phyloP scores from a whole-genome alignment of 1,140 invertebrate genomes.

The Arion vulgaris region DNA sequence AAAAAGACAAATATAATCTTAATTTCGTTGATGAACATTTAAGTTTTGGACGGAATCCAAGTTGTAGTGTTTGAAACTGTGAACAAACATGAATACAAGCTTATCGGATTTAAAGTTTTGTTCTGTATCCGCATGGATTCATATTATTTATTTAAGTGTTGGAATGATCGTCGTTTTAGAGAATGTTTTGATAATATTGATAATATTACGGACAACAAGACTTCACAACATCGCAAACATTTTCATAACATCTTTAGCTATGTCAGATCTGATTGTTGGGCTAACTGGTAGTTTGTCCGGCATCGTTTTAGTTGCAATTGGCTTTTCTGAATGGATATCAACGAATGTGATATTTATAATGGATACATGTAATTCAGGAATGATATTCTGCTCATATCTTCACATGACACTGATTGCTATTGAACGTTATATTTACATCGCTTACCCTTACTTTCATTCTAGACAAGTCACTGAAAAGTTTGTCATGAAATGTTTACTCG shows the following conservation, averaged over 20 bases:
- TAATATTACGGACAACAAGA: neutral
- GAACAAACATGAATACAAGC: no score
- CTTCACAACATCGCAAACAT: neutral
- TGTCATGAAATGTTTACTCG: neutral
- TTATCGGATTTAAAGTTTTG: no score
- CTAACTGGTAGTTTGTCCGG: neutral
- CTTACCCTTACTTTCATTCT: neutral
- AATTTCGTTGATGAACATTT: no score
- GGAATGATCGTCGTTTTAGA: neutral
- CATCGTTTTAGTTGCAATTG: neutral
- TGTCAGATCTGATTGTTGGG: neutral
- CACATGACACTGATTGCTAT: neutral
- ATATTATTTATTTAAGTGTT: neutral
- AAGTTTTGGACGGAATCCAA: no score
- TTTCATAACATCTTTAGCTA: neutral
- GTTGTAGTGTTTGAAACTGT: no score
- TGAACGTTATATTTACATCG: neutral
- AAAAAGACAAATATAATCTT: no score
- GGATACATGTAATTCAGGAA: neutral
- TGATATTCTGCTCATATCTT: neutral
- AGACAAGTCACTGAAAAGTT: neutral
- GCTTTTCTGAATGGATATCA: neutral
- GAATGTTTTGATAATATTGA: neutral
- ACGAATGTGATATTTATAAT: neutral
- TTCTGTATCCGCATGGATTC: no score